A percentile compares a stretch with the other conserved stretches of the same genome.
Conservation (phyloP, 2,888 invertebrate genomes). For the Drosophila stalkeri region DNA sequence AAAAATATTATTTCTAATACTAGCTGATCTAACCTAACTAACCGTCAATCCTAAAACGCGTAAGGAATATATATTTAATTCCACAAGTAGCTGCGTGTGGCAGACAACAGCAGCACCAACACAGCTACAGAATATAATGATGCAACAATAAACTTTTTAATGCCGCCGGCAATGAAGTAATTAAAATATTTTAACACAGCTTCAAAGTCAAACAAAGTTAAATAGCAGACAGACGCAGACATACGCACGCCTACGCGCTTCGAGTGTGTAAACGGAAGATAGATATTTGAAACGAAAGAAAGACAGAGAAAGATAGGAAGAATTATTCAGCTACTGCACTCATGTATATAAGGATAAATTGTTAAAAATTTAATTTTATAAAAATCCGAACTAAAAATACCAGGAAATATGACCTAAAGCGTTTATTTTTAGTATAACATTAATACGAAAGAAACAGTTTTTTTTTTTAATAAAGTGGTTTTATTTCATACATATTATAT, state of each 20-base stretch:
- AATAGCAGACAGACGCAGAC: constrained; percentile 18
- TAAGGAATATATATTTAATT: background rate
- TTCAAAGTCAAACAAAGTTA: constrained; percentile 62
- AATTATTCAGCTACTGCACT: constrained; percentile 7
- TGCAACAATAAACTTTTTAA: constrained; percentile 69
- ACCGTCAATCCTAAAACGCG: too few relatives aligned
- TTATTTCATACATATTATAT: too few relatives aligned
- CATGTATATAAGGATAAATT: constrained; percentile 30
- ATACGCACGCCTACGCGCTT: constrained; percentile 12
- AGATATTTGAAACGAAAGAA: background rate
- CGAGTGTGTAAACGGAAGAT: background rate
- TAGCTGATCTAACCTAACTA: too few relatives aligned
- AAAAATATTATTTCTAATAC: too few relatives aligned
- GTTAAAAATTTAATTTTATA: constrained; percentile 49
- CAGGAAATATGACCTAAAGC: background rate
- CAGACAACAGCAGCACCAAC: constrained; percentile 16
- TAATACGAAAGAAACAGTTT: background rate
- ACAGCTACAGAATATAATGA: constrained; percentile 50
- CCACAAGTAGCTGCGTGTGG: constrained; percentile 29
- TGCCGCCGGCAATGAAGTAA: constrained; percentile 64
- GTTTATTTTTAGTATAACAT: background rate
- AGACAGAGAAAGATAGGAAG: background rate
- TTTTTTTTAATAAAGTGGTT: too few relatives aligned
- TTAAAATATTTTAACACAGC: constrained; percentile 67
- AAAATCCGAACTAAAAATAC: constrained; percentile 7